Evolutionary conservation across 2,113 vertebrate species (phyloP).

Genomic region (Nerophis lumbriciformis): DNA sequence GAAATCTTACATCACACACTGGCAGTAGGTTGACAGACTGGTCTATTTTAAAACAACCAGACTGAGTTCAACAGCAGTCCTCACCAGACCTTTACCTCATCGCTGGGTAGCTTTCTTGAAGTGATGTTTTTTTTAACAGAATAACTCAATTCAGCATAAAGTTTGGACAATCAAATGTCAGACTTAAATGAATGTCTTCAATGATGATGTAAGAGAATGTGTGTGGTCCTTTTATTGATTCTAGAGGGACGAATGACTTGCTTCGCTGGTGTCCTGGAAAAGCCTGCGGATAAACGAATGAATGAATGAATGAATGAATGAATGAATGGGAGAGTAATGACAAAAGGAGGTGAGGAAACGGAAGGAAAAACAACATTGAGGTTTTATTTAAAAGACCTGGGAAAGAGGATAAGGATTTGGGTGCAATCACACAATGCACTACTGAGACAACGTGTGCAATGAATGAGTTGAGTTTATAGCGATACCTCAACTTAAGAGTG

Average conservation of each 20-base stretch:
- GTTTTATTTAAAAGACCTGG: slow-evolving; percentile 23
- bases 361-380: slow-evolving; percentile 35
- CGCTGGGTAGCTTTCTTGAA: slow-evolving; percentile 14
- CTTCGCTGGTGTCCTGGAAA: slow-evolving; percentile 28
- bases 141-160: slow-evolving; percentile 26
- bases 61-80: slow-evolving; percentile 7
- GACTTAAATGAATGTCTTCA: slow-evolving; percentile 45
- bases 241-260: slow-evolving; percentile 33
- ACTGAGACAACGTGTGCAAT: no score
- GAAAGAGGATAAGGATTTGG: slow-evolving; percentile 19
- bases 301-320: slow-evolving; percentile 38
- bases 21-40: neutral
- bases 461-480: no score
- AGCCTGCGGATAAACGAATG: slow-evolving; percentile 37
- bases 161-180: slow-evolving; percentile 32
- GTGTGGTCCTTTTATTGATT: slow-evolving; percentile 41
- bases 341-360: slow-evolving; percentile 31
- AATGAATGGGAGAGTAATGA: slow-evolving; percentile 56
- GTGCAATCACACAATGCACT: no score
- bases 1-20: neutral
- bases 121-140: slow-evolving; percentile 31
- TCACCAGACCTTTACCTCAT: slow-evolving; percentile 10
- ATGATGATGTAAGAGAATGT: slow-evolving; percentile 44
- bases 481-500: no score
- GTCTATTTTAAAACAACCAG: slow-evolving; percentile 13